Base-by-base conservation (phyloP, 2,113 vertebrate genomes). In the Planiliza haematocheilus region DNA sequence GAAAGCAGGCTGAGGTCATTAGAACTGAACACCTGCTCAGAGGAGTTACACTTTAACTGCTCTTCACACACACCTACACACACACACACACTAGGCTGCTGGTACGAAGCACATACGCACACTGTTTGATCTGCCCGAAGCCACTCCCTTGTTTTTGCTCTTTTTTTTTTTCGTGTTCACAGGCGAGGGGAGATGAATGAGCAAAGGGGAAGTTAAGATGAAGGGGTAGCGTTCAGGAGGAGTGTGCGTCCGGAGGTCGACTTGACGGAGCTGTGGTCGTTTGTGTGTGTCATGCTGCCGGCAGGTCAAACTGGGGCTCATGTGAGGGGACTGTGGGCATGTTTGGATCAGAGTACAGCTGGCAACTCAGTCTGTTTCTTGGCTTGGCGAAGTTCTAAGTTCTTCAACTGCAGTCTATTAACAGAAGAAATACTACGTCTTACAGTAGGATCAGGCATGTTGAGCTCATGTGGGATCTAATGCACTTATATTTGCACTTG, bases 11-110 rank as follows among this genome's bases (percentile, higher is more conserved):
- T 88, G 87, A 86, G 83, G 86, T 89, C 90, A 90, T 92, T 90
- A 89, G 75, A 84, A 63, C 24, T 74, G 83, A 88, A 92, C 90
- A 93, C 90, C 91, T 93, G 91, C 87, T 84, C 39, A 20, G 70
- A 85, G 87, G 86, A 90, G 90, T 91, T 91, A 91, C 77, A 86
- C 79, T 92, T 91, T 91, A 91, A 90, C 91, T 80, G 74, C 81
- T 81, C 79, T 50, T 79, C 71, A 84, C 84, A 90, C 83, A 80
- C 78, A 83, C 76, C 1, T 81, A 45, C 61, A 56, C 77, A 66
- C 79, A 43, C 52, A 11, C 12, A 50, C 6, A 14, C 45, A 71
- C 48, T 3, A 11, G 58, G 49, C 71, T 59, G 69, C 73, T 61
- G 38, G 64, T 67, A 62, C 24, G 30, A 67, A 84, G 46, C 59